Percentiles rank a stretch among this genome's conserved stretches.
phyloP scores from a whole-genome alignment of 2,113 vertebrate species.

The Datnioides undecimradiatus region DNA sequence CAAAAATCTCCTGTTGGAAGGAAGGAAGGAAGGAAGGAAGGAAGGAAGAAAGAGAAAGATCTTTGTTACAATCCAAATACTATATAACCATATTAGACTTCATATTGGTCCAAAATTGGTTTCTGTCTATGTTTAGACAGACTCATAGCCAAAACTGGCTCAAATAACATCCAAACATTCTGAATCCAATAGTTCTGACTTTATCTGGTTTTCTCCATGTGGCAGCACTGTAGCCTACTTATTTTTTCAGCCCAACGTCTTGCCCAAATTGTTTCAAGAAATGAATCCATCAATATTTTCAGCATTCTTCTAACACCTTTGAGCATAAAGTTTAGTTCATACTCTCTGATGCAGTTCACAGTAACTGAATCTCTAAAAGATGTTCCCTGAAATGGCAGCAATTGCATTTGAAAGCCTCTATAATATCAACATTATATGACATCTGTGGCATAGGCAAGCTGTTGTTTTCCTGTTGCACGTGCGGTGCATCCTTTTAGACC shows the following conservation, averaged over 20 bases:
- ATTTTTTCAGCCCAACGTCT: neutral
- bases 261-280: neutral
- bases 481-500: slow-evolving; percentile 25
- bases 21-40: neutral
- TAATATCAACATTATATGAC: slow-evolving; percentile 16
- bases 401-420: slow-evolving; percentile 16
- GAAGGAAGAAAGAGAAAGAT: neutral
- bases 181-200: slow-evolving; percentile 30
- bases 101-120: neutral
- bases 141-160: slow-evolving; percentile 12
- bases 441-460: slow-evolving; percentile 22
- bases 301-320: neutral
- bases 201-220: neutral
- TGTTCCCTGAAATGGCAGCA: slow-evolving; percentile 8
- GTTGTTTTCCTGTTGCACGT: slow-evolving; percentile 48
- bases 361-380: neutral
- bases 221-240: neutral
- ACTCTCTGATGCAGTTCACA: slow-evolving; percentile 2
- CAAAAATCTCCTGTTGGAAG: slow-evolving; percentile 72
- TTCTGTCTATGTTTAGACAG: slow-evolving; percentile 25
- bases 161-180: neutral
- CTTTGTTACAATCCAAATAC: no score
- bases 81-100: neutral
- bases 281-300: neutral
- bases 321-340: neutral